These are phyloP conservation scores for Leucosticte australis DNA, from an alignment of 2,113 vertebrate genomes.

Conservation along the genomic window DNA sequence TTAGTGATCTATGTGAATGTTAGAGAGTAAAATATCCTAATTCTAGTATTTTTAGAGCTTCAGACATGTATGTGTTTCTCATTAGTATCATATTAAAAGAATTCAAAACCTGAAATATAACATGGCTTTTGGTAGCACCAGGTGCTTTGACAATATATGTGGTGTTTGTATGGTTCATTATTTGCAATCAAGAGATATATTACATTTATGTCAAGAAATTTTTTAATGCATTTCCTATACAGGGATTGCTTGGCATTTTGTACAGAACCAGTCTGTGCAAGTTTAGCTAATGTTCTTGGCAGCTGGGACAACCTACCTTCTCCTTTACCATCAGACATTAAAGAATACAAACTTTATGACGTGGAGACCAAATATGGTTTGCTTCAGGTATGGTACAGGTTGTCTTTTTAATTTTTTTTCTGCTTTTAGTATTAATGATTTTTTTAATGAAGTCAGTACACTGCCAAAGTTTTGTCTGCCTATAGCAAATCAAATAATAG, in stretches of 20 bases:
- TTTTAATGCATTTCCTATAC: slow-evolving; percentile 30
- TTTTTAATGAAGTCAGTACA: not conserved
- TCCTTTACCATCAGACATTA: slow-evolving; percentile 89
- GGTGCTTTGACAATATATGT: not conserved
- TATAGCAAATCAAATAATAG: not conserved
- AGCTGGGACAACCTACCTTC: slow-evolving; percentile 94
- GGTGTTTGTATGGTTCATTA: not conserved
- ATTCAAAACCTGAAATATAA: not conserved
- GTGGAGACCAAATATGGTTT: slow-evolving; percentile 97
- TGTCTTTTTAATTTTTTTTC: not conserved
- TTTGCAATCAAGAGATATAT: not conserved
- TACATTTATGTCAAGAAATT: not conserved
- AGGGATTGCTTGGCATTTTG: slow-evolving; percentile 98
- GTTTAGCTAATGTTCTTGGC: slow-evolving; percentile 94
- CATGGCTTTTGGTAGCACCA: not conserved
- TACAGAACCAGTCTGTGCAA: slow-evolving; percentile 96
- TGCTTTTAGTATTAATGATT: not conserved
- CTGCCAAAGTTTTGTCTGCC: not conserved
- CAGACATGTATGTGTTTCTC: not conserved
- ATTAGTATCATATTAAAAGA: not conserved
- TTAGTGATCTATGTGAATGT: not conserved
- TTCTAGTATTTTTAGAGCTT: not conserved
- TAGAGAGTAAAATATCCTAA: not conserved
- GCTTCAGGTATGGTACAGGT: slow-evolving; percentile 85
- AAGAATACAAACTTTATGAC: slow-evolving; percentile 95